Evolutionary conservation across 2,797 vertebrate genomes (phyloP), one percentile per base, ranked within the genome.

Genomic region (Pagetopsis macropterus): DNA sequence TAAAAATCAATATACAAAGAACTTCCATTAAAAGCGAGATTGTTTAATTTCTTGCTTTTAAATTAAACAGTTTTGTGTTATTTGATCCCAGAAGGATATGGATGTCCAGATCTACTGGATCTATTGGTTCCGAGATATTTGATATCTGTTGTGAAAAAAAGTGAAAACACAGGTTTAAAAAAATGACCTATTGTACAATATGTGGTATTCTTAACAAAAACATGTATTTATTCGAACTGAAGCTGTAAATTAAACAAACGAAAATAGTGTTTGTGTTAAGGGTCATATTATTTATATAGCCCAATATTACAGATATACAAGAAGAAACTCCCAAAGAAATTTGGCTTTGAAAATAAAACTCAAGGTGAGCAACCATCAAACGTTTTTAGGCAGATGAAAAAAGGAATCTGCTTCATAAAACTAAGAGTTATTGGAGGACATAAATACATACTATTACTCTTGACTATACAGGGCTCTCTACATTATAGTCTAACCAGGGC

Each of bases 291-390:
- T 27, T 27, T 27, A 27, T 5, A 27, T 1, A 27, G 27, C 27
- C 27, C 27, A 1, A 5, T 27, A 27, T 27, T 27, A 27, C 27
- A 27, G 27, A 27, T 27, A 27, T 27, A 27, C 27, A 27, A 27
- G 27, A 4, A 27, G 1, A 27, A 5, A 27, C 27, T 27, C 27
- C 27, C 27, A 37, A 37, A 15, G 40, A 43, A 37, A 23, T 55
- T 17, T 48, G 14, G 50, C 19, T 52, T 9, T 57, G 9, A 19
- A 27, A 57, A 57, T 54, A 5, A 45, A 65, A 33, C 1, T 56
- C 11, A 55, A 54, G 58, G 55, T 56, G 16, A 56, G 13, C n/a
- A 64, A 55, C 52, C 44, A 51, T 46, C 65, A 31, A 48, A 65
- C 19, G 45, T 5, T 44, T 44, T 61, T 4, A 13, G 5, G 21